Conservation (phyloP, 2,797 vertebrate genomes). For the Amblyopsis hoosieri region DNA sequence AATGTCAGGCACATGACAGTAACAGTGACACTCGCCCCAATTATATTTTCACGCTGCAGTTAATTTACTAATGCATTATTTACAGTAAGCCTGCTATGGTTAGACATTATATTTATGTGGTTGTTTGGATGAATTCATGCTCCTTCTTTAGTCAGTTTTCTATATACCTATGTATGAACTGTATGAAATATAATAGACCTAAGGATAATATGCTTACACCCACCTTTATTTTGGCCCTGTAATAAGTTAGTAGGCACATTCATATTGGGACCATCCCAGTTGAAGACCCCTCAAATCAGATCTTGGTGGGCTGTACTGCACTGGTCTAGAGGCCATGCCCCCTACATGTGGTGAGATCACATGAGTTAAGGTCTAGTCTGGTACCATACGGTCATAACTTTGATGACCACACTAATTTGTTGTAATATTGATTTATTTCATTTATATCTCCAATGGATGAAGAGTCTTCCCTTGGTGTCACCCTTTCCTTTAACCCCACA, state of each 20-base stretch:
- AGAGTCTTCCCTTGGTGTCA: constrained; percentile 6
- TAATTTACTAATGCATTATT: background rate
- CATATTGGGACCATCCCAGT: background rate
- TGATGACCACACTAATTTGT: constrained; percentile 13
- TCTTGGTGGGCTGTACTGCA: background rate
- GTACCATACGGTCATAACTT: constrained; percentile 31
- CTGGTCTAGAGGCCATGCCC: constrained; percentile 10
- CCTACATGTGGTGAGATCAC: constrained; percentile 12
- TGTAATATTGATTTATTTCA: constrained; percentile 22
- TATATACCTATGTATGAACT: too few relatives aligned
- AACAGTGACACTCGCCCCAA: constrained; percentile 26
- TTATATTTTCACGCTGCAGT: background rate
- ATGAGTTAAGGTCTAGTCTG: constrained; percentile 29
- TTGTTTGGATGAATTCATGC: background rate
- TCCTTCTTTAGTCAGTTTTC: background rate
- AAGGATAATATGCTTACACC: background rate
- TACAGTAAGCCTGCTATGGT: background rate
- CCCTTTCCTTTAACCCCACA: constrained; percentile 1
- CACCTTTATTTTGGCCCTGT: constrained; percentile 22
- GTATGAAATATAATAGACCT: too few relatives aligned
- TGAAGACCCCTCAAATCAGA: background rate
- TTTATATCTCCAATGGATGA: too few relatives aligned
- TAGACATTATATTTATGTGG: background rate
- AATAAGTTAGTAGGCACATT: background rate
- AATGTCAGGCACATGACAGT: constrained; percentile 46